These are phyloP conservation scores for Lycia hirtaria DNA, from an alignment of 2,888 invertebrate species.

Conservation along the genomic window DNA sequence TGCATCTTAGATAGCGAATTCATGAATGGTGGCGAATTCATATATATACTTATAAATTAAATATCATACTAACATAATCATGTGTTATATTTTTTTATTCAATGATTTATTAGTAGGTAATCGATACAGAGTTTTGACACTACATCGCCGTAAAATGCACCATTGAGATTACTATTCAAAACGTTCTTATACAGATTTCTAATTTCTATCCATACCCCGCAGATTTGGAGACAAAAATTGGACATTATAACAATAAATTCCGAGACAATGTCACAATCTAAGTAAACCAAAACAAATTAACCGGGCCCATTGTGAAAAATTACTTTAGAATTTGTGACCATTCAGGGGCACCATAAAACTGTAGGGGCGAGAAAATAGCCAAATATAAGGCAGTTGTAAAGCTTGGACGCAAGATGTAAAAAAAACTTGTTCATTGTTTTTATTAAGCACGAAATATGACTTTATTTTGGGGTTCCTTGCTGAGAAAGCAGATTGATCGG, in stretches of 20 bases:
- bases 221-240: conserved; percentile 46
- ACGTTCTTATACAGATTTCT: conserved; percentile 24
- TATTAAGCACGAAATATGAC: conserved; percentile 24
- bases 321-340: conserved; percentile 57
- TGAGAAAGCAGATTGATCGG: not conserved
- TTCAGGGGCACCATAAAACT: conserved; percentile 74
- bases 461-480: conserved; percentile 35
- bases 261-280: conserved; percentile 66
- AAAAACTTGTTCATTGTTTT: conserved; percentile 44
- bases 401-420: conserved; percentile 53
- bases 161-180: conserved; percentile 2
- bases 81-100: too few relatives aligned
- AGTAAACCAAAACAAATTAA: conserved; percentile 83
- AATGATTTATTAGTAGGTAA: too few relatives aligned
- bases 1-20: too few relatives aligned
- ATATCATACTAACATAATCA: too few relatives aligned
- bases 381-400: conserved; percentile 75
- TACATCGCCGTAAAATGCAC: too few relatives aligned
- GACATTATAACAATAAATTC: conserved; percentile 69
- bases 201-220: conserved; percentile 37
- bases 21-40: too few relatives aligned
- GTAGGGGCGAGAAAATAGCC: conserved; percentile 46
- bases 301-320: conserved; percentile 56
- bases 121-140: too few relatives aligned
- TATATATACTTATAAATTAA: too few relatives aligned